Conservation (phyloP, 1,140 invertebrate species). For the Pantala flavescens region DNA sequence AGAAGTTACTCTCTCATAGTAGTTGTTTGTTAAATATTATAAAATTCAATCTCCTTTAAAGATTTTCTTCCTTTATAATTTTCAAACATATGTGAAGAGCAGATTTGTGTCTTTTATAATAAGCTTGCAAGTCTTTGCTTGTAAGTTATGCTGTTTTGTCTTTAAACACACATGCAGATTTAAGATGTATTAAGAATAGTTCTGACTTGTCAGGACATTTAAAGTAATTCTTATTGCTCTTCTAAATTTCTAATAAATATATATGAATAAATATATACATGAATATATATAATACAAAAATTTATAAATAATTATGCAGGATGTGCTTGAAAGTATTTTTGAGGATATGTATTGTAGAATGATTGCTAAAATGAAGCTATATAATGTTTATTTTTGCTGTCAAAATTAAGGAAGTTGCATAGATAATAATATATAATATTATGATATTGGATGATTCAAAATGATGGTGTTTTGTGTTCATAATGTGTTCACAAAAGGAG, state of each 20-base stretch:
- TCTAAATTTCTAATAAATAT: slow-evolving; percentile 6
- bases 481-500: neutral
- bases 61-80: neutral
- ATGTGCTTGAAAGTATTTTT: slow-evolving; percentile 4
- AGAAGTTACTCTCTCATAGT: neutral
- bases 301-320: neutral
- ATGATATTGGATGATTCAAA: neutral
- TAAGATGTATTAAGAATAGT: neutral
- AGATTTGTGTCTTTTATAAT: neutral
- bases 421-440: neutral
- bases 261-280: neutral
- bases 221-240: neutral
- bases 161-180: neutral
- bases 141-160: slow-evolving; percentile 4
- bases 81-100: neutral
- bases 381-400: slow-evolving; percentile 5
- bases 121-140: neutral
- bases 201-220: neutral
- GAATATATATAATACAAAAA: neutral
- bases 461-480: neutral
- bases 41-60: neutral
- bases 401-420: neutral
- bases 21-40: neutral
- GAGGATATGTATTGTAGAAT: neutral
- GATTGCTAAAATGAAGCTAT: neutral